Conservation (phyloP, 2,113 vertebrate species). For the Steatornis caripensis region DNA sequence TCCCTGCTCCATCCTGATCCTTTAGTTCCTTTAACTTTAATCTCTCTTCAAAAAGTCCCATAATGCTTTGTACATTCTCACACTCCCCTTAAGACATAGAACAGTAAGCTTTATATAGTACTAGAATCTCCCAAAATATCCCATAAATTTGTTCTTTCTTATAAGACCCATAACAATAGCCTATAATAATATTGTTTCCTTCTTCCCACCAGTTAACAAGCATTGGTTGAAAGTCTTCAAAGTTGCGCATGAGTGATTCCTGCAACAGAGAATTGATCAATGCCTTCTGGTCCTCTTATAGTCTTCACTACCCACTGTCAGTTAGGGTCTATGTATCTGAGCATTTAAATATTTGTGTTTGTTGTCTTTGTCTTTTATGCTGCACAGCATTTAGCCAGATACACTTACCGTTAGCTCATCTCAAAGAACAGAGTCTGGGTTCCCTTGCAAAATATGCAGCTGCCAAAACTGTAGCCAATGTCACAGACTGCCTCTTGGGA, state of each 20-base stretch:
- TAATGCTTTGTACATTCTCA: not conserved
- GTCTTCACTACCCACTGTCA: not conserved
- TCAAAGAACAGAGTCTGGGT: not conserved
- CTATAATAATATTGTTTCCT: not conserved
- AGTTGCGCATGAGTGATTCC: not conserved
- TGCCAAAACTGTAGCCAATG: not conserved
- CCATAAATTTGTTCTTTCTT: not conserved
- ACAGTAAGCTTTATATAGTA: not conserved
- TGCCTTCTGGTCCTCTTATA: not conserved
- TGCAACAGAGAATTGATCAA: not conserved
- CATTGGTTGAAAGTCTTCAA: not conserved
- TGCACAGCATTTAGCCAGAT: not conserved
- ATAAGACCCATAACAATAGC: accelerated
- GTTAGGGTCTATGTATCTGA: not conserved
- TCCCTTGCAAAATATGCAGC: not conserved
- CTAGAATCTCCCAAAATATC: not conserved
- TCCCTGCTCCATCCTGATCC: not conserved
- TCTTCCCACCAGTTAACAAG: not conserved
- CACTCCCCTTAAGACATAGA: not conserved
- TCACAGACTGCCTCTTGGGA: not conserved
- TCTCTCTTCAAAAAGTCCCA: not conserved
- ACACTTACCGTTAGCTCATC: not conserved
- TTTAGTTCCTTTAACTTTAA: not conserved
- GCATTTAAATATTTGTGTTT: not conserved
- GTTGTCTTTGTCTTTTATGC: not conserved